Evolutionary conservation across 2,888 invertebrate species (phyloP).

Genomic region (Lepidochitona cinerea): DNA sequence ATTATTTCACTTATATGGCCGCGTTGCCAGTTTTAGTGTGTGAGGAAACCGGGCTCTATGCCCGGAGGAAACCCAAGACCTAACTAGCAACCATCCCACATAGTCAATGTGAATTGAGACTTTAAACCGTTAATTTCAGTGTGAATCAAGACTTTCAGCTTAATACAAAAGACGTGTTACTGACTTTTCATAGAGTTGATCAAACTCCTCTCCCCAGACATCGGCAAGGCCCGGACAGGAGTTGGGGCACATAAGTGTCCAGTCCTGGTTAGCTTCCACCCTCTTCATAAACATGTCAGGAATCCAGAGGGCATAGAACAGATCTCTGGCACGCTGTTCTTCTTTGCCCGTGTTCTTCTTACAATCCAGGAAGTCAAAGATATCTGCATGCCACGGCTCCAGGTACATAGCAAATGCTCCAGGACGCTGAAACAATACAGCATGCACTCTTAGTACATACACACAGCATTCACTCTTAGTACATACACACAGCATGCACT

Average conservation of each 20-base stretch:
- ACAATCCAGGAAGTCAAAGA: conserved; percentile 94
- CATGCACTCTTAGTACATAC: too few species aligned
- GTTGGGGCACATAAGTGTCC: conserved; percentile 98
- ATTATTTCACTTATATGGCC: too few species aligned
- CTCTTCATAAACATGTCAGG: conserved; percentile 98
- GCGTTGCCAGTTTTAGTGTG: too few species aligned
- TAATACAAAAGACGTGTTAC: too few species aligned
- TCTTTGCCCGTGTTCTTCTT: conserved; percentile 97
- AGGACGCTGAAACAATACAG: conserved; percentile 77
- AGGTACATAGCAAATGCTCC: conserved; percentile 98
- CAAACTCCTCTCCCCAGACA: conserved; percentile 96
- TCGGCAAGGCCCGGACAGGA: conserved; percentile 92
- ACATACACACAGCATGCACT: too few species aligned
- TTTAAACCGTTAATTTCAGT: too few species aligned
- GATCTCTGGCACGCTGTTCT: conserved; percentile 92
- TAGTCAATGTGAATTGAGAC: too few species aligned
- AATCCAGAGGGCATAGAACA: conserved; percentile 98
- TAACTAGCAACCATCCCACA: too few species aligned
- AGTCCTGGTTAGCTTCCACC: conserved; percentile 81
- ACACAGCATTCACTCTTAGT: too few species aligned
- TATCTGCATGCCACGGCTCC: conserved; percentile 99
- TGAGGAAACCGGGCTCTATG: too few species aligned
- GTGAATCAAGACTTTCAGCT: too few species aligned
- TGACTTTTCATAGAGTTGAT: conserved; percentile 84
- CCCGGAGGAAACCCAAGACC: too few species aligned